Conservation (phyloP, 2,797 vertebrate species). For the Anableps anableps region DNA sequence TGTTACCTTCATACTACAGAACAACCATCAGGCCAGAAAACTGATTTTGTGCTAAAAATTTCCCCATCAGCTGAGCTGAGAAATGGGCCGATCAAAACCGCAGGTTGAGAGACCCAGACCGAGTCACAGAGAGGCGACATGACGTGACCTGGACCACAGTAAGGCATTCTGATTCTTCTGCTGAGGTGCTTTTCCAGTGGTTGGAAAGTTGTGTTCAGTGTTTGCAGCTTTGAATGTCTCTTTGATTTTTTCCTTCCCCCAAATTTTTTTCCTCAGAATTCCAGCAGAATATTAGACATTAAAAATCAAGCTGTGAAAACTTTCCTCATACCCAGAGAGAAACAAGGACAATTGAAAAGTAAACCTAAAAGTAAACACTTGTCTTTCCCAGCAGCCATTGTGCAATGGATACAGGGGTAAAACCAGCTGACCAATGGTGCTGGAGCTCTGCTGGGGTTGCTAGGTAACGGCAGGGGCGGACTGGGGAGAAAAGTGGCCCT, state of each 20-base stretch:
- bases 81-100: not conserved
- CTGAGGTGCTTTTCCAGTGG: not conserved
- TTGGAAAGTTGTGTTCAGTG: not conserved
- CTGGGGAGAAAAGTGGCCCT: no score
- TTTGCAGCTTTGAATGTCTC: not conserved
- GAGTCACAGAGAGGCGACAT: not conserved
- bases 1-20: no score
- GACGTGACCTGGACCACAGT: no score
- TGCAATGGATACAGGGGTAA: no score
- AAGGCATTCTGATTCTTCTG: not conserved
- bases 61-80: no score
- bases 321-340: not conserved
- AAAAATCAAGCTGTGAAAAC: not conserved
- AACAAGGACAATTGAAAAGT: not conserved
- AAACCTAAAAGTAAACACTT: no score
- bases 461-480: no score
- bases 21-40: no score
- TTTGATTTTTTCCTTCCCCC: not conserved
- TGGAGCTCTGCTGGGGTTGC: no score
- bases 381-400: no score
- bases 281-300: not conserved
- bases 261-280: not conserved
- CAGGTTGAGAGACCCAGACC: not conserved
- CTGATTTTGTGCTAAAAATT: no score
- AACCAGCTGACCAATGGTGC: no score